Conservation (phyloP, 2,113 vertebrate genomes). For the Jaculus jaculus region DNA sequence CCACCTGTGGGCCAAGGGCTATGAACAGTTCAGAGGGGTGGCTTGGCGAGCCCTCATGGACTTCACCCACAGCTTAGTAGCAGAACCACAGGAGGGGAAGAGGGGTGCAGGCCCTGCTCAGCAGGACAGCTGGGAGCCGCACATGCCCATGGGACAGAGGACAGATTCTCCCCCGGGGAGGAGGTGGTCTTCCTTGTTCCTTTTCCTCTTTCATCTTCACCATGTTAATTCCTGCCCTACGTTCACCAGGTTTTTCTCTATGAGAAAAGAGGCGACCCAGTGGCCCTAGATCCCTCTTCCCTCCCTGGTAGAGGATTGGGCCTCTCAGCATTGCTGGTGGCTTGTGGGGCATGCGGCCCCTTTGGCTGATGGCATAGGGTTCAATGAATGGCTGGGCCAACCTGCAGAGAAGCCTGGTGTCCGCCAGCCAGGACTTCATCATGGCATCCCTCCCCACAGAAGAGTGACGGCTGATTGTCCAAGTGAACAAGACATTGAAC, state of each 20-base stretch:
- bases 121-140: not conserved
- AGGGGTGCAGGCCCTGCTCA: not conserved
- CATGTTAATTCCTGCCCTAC: accelerated
- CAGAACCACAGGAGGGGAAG: not conserved
- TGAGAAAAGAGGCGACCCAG: not conserved
- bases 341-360: not conserved
- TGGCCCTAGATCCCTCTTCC: accelerated
- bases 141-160: not conserved
- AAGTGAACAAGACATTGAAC: not conserved
- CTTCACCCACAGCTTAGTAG: not conserved
- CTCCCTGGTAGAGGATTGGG: accelerated
- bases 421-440: not conserved
- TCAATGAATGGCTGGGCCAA: not conserved
- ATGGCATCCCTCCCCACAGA: accelerated
- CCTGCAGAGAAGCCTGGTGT: accelerated
- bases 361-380: not conserved
- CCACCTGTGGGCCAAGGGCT: accelerated
- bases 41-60: not conserved
- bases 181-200: accelerated
- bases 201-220: not conserved
- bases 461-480: accelerated
- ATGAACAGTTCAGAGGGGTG: accelerated
- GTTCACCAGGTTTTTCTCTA: no score
- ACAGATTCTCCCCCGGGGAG: not conserved
- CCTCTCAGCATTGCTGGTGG: not conserved